These are phyloP conservation scores for Threskiornis aethiopicus DNA, from an alignment of 2,797 vertebrate genomes.

Conservation along the genomic window DNA sequence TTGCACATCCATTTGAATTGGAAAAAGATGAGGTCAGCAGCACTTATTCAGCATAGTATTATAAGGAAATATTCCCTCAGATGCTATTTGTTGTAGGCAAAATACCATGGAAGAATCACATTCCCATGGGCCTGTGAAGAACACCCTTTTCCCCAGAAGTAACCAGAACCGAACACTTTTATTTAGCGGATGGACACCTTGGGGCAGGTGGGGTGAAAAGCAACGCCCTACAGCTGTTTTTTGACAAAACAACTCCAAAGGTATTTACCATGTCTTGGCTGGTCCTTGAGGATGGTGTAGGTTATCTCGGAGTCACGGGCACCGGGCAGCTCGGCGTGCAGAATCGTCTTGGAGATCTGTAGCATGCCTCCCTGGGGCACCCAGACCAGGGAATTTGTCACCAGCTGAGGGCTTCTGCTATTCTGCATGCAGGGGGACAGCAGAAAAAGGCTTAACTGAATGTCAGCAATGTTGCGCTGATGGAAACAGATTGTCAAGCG, in stretches of 20 bases:
- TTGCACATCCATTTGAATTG: fast-evolving
- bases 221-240: background rate
- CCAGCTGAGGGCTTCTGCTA: conserved; percentile 69
- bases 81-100: background rate
- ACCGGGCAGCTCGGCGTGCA: conserved; percentile 79
- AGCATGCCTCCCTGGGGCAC: conserved; percentile 92
- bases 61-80: background rate
- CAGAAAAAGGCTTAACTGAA: background rate
- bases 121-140: background rate
- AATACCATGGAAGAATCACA: background rate
- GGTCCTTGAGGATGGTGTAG: conserved; percentile 82
- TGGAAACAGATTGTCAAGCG: background rate
- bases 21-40: background rate
- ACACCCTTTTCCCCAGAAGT: background rate
- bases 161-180: background rate
- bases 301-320: conserved; percentile 79
- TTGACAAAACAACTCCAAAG: background rate
- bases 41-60: fast-evolving
- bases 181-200: background rate
- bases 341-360: conserved; percentile 84
- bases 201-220: background rate
- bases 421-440: conserved; percentile 64
- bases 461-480: fast-evolving
- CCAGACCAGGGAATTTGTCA: conserved; percentile 84
- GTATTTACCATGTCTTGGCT: conserved; percentile 84